phyloP scores from a whole-genome alignment of 1,140 invertebrate genomes.

The Bombus turneri region DNA sequence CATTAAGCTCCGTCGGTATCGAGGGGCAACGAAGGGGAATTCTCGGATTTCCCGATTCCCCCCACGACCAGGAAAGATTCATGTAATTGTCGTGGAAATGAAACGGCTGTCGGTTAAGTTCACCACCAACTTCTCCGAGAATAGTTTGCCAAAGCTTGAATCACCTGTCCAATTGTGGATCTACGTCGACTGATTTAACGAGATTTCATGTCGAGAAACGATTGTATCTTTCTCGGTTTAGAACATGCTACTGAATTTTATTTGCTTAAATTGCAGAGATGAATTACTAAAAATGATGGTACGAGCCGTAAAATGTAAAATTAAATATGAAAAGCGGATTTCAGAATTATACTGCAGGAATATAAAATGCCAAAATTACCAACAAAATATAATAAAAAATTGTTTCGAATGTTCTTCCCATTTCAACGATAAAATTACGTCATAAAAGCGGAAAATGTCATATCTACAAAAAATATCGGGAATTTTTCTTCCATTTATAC shows the following conservation, averaged over 20 bases:
- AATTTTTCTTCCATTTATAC: background rate
- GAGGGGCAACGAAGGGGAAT: conserved; percentile 19
- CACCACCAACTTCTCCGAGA: background rate
- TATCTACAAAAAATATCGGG: background rate
- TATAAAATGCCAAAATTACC: background rate
- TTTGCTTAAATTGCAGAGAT: no score
- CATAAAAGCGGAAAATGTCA: background rate
- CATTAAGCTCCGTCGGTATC: conserved; percentile 39
- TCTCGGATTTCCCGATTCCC: background rate
- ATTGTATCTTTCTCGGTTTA: background rate
- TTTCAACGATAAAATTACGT: background rate
- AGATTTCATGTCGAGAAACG: background rate
- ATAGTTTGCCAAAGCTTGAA: background rate
- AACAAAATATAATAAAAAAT: background rate
- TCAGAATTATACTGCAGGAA: background rate
- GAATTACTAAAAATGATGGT: no score
- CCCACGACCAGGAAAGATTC: background rate
- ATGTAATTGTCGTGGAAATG: conserved; percentile 22
- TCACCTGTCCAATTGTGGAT: background rate
- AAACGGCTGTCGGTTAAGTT: background rate
- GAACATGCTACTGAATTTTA: no score
- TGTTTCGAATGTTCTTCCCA: no score
- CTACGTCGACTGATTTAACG: background rate
- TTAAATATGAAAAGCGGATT: no score
- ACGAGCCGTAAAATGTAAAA: no score